Conservation (phyloP, 2,888 invertebrate species). For the Pogonocherus hispidulus region DNA sequence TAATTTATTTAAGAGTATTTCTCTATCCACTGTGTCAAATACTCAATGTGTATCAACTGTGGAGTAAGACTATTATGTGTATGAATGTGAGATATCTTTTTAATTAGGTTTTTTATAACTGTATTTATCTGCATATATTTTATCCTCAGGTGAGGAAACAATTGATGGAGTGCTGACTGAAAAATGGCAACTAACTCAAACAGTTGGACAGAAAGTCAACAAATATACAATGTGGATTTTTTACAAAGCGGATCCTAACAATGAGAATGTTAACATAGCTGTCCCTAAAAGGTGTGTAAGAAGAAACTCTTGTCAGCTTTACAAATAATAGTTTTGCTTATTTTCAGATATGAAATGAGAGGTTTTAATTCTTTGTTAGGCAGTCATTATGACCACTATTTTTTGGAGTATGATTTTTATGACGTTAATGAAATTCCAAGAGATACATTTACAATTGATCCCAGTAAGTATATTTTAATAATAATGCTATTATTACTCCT, state of each 20-base stretch:
- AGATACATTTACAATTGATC: conserved; percentile 77
- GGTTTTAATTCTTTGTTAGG: conserved; percentile 94
- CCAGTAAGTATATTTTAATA: conserved; percentile 69
- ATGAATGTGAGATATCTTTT: too few species aligned
- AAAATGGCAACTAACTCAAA: conserved; percentile 82
- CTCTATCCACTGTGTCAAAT: too few species aligned
- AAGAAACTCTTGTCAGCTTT: too few species aligned
- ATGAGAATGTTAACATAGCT: conserved; percentile 69
- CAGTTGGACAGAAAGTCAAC: conserved; percentile 84
- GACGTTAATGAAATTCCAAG: conserved; percentile 77
- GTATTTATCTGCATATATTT: too few species aligned
- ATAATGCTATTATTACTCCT: neutral
- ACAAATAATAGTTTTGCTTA: too few species aligned
- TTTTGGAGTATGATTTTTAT: conserved; percentile 82
- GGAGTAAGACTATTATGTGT: too few species aligned
- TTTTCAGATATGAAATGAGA: conserved; percentile 86
- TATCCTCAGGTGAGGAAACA: conserved; percentile 76
- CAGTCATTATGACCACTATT: conserved; percentile 96
- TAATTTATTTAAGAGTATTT: too few species aligned
- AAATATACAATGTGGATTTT: conserved; percentile 92
- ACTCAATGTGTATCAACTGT: too few species aligned
- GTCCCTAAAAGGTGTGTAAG: conserved; percentile 77
- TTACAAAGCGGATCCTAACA: conserved; percentile 75
- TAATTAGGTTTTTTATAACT: too few species aligned
- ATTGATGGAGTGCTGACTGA: conserved; percentile 80